A percentile compares a stretch with the other conserved stretches of the same genome.
These are phyloP conservation scores for Hippocampus mohnikei DNA, from an alignment of 2,113 vertebrate species.

Conservation along the genomic window DNA sequence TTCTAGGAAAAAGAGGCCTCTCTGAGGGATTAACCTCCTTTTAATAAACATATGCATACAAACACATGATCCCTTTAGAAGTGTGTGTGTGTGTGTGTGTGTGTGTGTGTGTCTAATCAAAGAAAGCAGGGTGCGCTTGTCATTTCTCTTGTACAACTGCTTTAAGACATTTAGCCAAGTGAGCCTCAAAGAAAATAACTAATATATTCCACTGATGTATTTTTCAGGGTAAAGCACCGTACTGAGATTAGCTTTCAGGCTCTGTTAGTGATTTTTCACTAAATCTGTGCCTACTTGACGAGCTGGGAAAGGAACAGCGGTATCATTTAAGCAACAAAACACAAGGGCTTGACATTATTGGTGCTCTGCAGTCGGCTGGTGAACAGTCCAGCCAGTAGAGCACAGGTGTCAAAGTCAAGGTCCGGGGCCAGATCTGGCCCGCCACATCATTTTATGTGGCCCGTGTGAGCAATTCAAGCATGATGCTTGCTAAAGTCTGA, in stretches of 20 bases:
- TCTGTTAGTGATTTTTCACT: not conserved
- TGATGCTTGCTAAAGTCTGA: too few relatives aligned
- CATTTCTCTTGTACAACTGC: constrained; percentile 1
- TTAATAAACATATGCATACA: constrained; percentile 5
- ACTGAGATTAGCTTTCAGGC: not conserved
- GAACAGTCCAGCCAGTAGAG: too few relatives aligned
- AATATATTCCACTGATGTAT: constrained; percentile 4
- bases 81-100: not conserved
- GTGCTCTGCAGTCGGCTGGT: not conserved
- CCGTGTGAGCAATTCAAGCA: too few relatives aligned
- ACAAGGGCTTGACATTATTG: too few relatives aligned
- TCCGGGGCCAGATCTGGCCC: too few relatives aligned
- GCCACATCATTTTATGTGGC: too few relatives aligned
- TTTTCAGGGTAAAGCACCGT: not conserved
- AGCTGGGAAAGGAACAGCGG: not conserved
- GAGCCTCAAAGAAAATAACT: not conserved
- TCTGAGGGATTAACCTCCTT: constrained; percentile 40
- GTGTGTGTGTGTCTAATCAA: not conserved
- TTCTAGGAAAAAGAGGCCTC: constrained; percentile 29
- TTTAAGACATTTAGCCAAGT: not conserved
- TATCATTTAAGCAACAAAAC: not conserved
- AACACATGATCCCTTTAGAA: not conserved
- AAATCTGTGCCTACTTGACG: not conserved
- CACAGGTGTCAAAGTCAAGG: too few relatives aligned
- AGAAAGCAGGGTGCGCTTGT: not conserved